A percentile compares a stretch with the other conserved stretches of the same genome.
Conservation (phyloP, 2,797 vertebrate genomes). For the Hirundo rustica region DNA sequence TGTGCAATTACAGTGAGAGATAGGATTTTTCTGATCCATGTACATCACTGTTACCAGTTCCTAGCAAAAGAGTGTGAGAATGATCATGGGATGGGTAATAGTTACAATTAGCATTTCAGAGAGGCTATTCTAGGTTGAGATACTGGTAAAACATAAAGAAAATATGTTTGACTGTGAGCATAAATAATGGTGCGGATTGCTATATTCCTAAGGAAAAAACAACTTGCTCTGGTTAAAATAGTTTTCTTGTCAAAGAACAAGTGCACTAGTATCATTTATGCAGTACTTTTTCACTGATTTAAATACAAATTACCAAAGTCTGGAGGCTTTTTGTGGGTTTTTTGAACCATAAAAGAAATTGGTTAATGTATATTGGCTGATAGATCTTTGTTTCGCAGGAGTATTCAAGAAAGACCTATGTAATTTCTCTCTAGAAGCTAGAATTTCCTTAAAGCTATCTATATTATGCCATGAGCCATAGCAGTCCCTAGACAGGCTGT, state of each 20-base stretch:
- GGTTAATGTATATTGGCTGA: neutral
- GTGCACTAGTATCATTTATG: neutral
- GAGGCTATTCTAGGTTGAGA: neutral
- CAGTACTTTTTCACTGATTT: neutral
- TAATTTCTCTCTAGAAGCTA: neutral
- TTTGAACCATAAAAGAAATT: neutral
- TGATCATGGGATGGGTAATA: neutral
- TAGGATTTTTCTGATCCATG: neutral
- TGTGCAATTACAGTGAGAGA: neutral
- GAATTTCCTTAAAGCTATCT: neutral
- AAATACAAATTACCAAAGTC: neutral
- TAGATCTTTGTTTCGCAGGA: neutral
- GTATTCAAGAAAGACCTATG: neutral
- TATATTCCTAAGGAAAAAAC: neutral
- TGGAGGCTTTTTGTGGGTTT: neutral
- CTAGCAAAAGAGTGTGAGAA: neutral
- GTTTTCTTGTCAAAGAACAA: neutral
- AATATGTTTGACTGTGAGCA: neutral
- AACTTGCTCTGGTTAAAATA: neutral
- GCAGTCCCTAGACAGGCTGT: neutral
- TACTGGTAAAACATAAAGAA: neutral
- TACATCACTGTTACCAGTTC: neutral
- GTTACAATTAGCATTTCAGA: neutral
- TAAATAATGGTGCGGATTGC: neutral
- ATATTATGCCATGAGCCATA: neutral